Percentiles rank a stretch among this genome's conserved stretches.
Evolutionary conservation across 2,797 vertebrate species (phyloP).

Genomic region (Novumbra hubbsi): DNA sequence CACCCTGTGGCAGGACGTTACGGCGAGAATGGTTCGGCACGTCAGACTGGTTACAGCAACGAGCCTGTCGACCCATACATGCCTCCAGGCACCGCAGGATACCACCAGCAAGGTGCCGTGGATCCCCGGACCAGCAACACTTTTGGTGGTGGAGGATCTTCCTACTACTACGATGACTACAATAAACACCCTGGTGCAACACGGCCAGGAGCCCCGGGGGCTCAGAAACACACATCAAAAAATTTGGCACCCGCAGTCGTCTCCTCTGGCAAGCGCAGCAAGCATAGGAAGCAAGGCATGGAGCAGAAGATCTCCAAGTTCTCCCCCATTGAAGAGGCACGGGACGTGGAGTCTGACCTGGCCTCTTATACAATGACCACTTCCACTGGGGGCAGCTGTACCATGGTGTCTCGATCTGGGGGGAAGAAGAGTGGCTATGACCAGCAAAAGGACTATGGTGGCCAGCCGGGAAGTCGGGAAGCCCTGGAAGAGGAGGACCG

Average conservation of each 20-base stretch:
- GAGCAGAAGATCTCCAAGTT: conserved; percentile 99
- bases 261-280: conserved; percentile 94
- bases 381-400: conserved; percentile 83
- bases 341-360: conserved; percentile 95
- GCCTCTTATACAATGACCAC: conserved; percentile 88
- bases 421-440: conserved; percentile 93
- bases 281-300: conserved; percentile 97
- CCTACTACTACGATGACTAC: conserved; percentile 89
- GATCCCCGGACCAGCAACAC: conserved; percentile 80
- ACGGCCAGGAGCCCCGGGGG: conserved; percentile 74
- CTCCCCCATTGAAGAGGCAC: conserved; percentile 97
- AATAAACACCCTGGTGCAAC: conserved; percentile 82
- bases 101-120: conserved; percentile 76
- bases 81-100: conserved; percentile 79
- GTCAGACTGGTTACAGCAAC: conserved; percentile 83
- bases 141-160: conserved; percentile 64
- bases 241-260: conserved; percentile 91
- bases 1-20: conserved; percentile 75
- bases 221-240: conserved; percentile 90
- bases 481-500: conserved; percentile 89
- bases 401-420: conserved; percentile 86
- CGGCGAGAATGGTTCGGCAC: conserved; percentile 76
- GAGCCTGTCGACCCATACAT: conserved; percentile 88
- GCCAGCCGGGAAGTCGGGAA: conserved; percentile 75
- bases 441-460: conserved; percentile 92